Evolutionary conservation across 2,113 vertebrate genomes (phyloP).

Genomic region (Psittacara wagleri): DNA sequence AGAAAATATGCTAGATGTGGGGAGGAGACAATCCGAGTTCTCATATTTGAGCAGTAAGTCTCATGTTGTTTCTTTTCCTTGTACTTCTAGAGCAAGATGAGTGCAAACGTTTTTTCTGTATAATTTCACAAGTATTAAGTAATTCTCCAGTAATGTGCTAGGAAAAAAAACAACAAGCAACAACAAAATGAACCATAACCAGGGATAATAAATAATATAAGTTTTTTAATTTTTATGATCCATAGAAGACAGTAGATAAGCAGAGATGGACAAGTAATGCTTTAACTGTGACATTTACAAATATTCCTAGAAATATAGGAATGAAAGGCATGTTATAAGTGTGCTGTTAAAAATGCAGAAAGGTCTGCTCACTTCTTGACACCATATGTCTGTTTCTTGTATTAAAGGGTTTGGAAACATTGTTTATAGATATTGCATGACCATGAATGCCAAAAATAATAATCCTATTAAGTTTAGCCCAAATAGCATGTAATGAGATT

Average conservation of each 20-base stretch:
- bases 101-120: neutral
- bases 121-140: neutral
- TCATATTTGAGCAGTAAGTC: neutral
- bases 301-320: constrained; percentile 2
- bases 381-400: constrained; percentile 52
- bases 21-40: neutral
- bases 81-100: neutral
- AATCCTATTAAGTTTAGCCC: constrained; percentile 67
- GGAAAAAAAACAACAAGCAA: neutral
- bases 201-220: neutral
- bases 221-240: neutral
- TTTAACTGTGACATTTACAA: neutral
- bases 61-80: neutral
- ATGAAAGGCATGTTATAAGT: neutral
- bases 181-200: neutral
- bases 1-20: neutral
- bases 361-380: constrained; percentile 34
- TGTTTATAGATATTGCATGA: constrained; percentile 63
- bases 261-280: neutral
- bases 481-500: constrained; percentile 72
- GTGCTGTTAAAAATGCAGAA: constrained; percentile 1
- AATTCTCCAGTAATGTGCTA: neutral
- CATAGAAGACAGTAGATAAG: neutral
- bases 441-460: constrained; percentile 72
- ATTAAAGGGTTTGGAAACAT: constrained; percentile 48